Base-by-base conservation (phyloP, 2,888 invertebrate genomes). In the Drosophila yooni region DNA sequence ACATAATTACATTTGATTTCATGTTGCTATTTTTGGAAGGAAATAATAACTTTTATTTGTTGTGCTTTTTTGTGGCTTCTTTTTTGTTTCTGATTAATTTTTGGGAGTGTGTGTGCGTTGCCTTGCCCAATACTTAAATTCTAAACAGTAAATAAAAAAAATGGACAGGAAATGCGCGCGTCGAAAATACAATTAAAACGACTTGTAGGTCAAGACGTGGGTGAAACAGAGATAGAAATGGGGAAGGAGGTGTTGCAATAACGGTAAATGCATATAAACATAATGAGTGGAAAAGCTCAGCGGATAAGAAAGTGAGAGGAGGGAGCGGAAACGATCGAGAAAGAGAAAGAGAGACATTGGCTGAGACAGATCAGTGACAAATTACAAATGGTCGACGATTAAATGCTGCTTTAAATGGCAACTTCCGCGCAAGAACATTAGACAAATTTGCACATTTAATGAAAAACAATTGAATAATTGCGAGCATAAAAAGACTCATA, bases 361-460 rank as follows among this genome's bases (percentile, higher is more conserved):
- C 46, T 25, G 46, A 8, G 31, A 21, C 3, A 75, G 81, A 88
- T 85, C 86, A 74, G 76, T 70, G 88, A 77, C 77, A 82, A 88
- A 84, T 88, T 78, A 82, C 61, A 70, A 66, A 66, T 67, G 61
- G 63, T 68, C 29, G 53, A 72, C 72, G 76, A 76, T 79, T 82
- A 74, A 67, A 54, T 70, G 75, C 67, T 52, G 88, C 74, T 75
- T 79, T 85, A 85, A 85, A 76, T 64, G 82, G 48, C 53, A 65
- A 81, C 72, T 76, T 85, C 85, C 85, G 87, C 61, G 48, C 74
- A 71, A 79, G 69, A 86, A 68, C 66, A 83, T 89, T 86, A 86
- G 89, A 79, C 74, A 83, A 87, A 82, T 87, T 91, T 90, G 91
- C 91, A 90, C 91, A 88, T 85, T 88, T 88, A 91, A 91, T 91